Conservation (phyloP, 2,113 vertebrate genomes). For the Ptyas mucosa region DNA sequence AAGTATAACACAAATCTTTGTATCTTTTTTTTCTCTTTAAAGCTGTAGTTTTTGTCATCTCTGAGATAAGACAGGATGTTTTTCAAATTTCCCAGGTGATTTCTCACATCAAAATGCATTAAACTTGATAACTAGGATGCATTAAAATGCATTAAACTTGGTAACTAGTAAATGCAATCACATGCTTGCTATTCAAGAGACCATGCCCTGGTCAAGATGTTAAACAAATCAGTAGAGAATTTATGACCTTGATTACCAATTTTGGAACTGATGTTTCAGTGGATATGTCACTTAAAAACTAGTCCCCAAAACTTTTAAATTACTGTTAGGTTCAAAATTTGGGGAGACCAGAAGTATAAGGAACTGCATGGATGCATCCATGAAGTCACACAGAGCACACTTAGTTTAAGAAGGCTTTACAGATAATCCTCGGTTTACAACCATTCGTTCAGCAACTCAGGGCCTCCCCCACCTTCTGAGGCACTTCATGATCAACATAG, state of each 20-base stretch:
- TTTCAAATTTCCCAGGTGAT: constrained; percentile 40
- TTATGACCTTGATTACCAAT: constrained; percentile 14
- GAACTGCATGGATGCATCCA: not conserved
- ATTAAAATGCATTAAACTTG: constrained; percentile 47
- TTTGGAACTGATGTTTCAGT: constrained; percentile 33
- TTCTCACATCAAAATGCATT: constrained; percentile 46
- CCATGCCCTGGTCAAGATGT: constrained; percentile 27
- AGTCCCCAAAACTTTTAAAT: not conserved
- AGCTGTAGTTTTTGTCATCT: constrained; percentile 22
- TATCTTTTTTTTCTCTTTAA: constrained; percentile 16
- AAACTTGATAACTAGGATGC: constrained; percentile 36
- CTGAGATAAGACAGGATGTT: constrained; percentile 28
- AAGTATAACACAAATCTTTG: constrained; percentile 15
- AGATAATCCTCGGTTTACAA: not conserved
- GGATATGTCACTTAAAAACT: not conserved
- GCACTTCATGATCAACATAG: not conserved
- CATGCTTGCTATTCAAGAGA: constrained; percentile 46
- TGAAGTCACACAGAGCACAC: not conserved
- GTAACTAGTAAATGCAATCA: constrained; percentile 52
- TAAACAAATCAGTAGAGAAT: constrained; percentile 20
- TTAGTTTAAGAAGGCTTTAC: not conserved
- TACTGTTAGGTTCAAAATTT: not conserved
- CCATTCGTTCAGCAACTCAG: not conserved
- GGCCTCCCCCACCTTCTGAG: not conserved
- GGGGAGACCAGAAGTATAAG: not conserved